These are phyloP conservation scores for Parauchenoglanis punctatus DNA, from an alignment of 2,797 vertebrate species.

Conservation along the genomic window DNA sequence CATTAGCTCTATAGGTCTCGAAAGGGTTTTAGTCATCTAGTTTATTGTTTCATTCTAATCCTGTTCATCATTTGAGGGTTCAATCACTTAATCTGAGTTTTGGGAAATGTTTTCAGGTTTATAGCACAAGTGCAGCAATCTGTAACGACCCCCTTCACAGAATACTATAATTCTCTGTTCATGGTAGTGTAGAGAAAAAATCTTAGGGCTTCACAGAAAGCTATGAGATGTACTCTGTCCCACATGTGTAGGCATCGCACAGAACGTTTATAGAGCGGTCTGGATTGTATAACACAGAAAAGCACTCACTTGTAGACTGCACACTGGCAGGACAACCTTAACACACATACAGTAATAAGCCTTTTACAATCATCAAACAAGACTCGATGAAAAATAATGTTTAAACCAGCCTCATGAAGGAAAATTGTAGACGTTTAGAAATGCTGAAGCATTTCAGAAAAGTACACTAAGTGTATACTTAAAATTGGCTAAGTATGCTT, in stretches of 20 bases:
- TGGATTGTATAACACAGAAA: constrained; percentile 6
- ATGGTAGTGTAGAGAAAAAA: neutral
- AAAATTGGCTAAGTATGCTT: neutral
- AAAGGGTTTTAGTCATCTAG: neutral
- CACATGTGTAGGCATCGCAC: neutral
- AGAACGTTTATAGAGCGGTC: neutral
- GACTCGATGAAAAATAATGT: neutral
- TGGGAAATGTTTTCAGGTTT: neutral
- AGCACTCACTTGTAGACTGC: neutral
- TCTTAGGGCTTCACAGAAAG: neutral
- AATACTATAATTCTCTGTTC: neutral
- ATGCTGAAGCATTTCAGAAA: neutral
- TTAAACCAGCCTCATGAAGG: neutral
- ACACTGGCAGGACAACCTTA: neutral
- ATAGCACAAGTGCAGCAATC: neutral
- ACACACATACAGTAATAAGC: neutral
- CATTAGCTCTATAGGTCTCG: neutral
- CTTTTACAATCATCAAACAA: neutral
- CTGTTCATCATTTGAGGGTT: neutral
- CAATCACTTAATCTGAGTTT: neutral
- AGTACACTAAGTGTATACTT: neutral
- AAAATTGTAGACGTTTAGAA: neutral
- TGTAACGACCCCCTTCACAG: neutral
- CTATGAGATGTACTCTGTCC: neutral
- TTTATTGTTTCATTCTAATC: neutral